Evolutionary conservation across 2,113 vertebrate genomes (phyloP).

Genomic region (Psilopsiagon aurifrons): DNA sequence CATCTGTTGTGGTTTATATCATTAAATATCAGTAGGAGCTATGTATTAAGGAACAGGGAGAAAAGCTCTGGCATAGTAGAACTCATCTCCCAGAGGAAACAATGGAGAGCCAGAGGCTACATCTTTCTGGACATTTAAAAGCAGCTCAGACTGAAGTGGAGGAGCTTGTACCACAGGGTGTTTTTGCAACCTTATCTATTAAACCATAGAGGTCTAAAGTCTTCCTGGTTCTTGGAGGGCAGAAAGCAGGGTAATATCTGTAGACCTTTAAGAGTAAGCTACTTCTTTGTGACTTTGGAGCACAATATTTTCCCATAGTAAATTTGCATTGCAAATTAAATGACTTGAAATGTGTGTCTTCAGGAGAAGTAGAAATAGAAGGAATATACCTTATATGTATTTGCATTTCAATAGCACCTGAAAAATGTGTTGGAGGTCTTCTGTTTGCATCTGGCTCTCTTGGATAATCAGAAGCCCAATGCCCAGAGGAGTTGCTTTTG

Average conservation of each 20-base stretch:
- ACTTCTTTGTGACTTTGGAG: neutral
- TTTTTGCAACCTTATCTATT: neutral
- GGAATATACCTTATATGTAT: constrained; percentile 24
- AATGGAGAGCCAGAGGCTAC: neutral
- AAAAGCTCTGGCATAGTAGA: constrained; percentile 8
- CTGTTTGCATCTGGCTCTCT: constrained; percentile 33
- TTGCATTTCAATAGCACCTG: constrained; percentile 61
- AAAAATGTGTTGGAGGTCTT: constrained; percentile 12
- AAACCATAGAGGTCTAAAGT: neutral
- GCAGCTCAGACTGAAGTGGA: neutral
- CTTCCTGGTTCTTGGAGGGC: neutral
- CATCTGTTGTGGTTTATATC: constrained; percentile 53
- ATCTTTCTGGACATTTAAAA: neutral
- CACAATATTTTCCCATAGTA: neutral
- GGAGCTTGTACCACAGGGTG: neutral
- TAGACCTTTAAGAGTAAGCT: neutral
- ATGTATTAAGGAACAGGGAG: neutral
- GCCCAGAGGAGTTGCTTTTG: constrained; percentile 27
- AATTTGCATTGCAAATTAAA: constrained; percentile 46
- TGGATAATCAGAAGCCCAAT: constrained; percentile 4
- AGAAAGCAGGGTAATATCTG: neutral
- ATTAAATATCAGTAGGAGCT: constrained; percentile 28
- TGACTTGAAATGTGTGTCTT: constrained; percentile 1
- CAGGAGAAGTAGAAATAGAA: neutral
- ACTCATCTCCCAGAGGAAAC: neutral